A percentile compares a stretch with the other conserved stretches of the same genome.
Evolutionary conservation across 2,113 vertebrate species (phyloP).

Genomic region (Archilochus colubris): DNA sequence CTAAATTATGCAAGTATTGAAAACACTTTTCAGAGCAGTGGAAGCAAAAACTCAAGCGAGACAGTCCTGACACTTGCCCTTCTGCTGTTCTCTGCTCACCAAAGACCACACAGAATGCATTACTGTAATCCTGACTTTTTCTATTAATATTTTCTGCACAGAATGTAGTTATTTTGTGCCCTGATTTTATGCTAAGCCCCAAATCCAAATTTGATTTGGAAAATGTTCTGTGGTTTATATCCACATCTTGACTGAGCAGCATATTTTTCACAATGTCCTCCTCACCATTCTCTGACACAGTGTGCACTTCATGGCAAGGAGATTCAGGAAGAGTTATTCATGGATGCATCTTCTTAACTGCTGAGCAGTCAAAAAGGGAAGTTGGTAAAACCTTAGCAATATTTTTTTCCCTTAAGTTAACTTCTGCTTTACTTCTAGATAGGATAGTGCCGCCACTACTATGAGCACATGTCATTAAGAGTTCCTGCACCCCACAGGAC

Average conservation of each 20-base stretch:
- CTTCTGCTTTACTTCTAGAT: not conserved
- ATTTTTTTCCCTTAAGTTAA: not conserved
- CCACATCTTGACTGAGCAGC: not conserved
- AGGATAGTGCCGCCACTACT: not conserved
- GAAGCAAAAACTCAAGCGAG: conserved; percentile 12
- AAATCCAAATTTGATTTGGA: conserved; percentile 17
- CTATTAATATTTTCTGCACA: conserved; percentile 12
- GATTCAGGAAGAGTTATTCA: not conserved
- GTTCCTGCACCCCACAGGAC: not conserved
- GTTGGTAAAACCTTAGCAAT: not conserved
- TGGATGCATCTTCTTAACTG: not conserved
- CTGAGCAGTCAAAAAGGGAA: not conserved
- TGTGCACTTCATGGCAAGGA: not conserved
- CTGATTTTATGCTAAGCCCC: conserved; percentile 8
- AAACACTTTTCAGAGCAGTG: conserved; percentile 51
- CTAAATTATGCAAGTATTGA: conserved; percentile 60
- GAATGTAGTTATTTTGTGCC: not conserved
- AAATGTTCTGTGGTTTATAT: not conserved
- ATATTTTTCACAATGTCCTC: not conserved
- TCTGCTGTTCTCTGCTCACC: not conserved
- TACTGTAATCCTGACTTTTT: conserved; percentile 1
- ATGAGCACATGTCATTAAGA: not conserved
- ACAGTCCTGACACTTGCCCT: not conserved
- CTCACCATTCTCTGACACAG: not conserved
- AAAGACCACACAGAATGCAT: conserved; percentile 3